phyloP scores from a whole-genome alignment of 2,113 vertebrate genomes.

The Salminus brasiliensis region DNA sequence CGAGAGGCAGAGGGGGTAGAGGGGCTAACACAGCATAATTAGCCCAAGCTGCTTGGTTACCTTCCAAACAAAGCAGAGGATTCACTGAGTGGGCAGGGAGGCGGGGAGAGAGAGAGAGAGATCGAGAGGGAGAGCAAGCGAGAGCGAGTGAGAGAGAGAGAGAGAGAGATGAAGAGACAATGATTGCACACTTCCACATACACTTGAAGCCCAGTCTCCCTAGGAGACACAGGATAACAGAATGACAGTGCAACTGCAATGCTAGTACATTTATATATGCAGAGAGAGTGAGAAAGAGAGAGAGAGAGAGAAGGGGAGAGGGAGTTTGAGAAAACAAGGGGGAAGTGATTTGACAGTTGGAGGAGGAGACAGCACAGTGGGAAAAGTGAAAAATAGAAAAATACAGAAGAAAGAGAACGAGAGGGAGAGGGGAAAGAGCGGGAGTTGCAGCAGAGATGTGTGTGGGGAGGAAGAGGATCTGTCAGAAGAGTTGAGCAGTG shows the following conservation, averaged over 20 bases:
- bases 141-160: slow-evolving; percentile 56
- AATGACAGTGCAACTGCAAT: slow-evolving; percentile 68
- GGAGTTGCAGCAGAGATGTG: slow-evolving; percentile 57
- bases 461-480: slow-evolving; percentile 63
- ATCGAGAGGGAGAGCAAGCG: slow-evolving; percentile 56
- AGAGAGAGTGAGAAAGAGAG: slow-evolving; percentile 33
- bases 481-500: slow-evolving; percentile 61
- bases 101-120: slow-evolving; percentile 61
- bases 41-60: slow-evolving; percentile 79
- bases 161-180: slow-evolving; percentile 57
- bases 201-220: slow-evolving; percentile 79
- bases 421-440: slow-evolving; percentile 44
- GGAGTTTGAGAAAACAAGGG: slow-evolving; percentile 42
- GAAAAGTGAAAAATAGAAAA: slow-evolving; percentile 18
- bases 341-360: slow-evolving; percentile 32
- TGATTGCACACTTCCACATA: slow-evolving; percentile 74
- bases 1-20: too few species aligned
- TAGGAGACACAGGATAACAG: slow-evolving; percentile 73
- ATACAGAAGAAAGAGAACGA: slow-evolving; percentile 5
- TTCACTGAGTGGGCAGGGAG: slow-evolving; percentile 70
- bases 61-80: slow-evolving; percentile 81
- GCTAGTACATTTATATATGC: slow-evolving; percentile 57
- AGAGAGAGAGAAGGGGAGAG: slow-evolving; percentile 37
- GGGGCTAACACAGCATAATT: slow-evolving; percentile 76
- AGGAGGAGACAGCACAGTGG: slow-evolving; percentile 15